phyloP scores from a whole-genome alignment of 2,888 invertebrate species.

The Cactoblastis cactorum region DNA sequence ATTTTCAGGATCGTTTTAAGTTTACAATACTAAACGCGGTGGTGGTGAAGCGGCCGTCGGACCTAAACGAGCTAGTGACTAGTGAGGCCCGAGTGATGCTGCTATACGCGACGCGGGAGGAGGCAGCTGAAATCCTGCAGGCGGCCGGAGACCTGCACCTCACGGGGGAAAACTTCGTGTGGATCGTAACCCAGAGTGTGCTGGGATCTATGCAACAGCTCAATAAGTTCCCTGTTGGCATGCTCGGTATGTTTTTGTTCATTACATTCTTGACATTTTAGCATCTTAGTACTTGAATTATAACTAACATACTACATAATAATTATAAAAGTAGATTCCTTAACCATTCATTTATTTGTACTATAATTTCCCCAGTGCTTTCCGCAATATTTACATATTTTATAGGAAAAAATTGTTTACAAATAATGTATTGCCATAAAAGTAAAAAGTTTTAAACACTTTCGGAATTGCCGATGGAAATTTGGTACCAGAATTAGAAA shows the following conservation, averaged over 20 bases:
- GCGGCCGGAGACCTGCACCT: constrained; percentile 87
- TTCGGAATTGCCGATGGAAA: too few relatives aligned
- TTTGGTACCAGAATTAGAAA: too few relatives aligned
- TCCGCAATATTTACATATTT: too few relatives aligned
- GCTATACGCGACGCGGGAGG: constrained; percentile 92
- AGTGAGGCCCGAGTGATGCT: constrained; percentile 96
- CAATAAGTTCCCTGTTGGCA: constrained; percentile 91
- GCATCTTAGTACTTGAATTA: too few relatives aligned
- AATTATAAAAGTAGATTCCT: too few relatives aligned
- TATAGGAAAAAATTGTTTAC: too few relatives aligned
- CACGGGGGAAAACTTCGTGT: constrained; percentile 95
- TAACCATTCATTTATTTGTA: too few relatives aligned
- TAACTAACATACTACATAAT: too few relatives aligned
- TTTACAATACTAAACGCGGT: constrained; percentile 93
- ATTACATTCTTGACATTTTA: too few relatives aligned
- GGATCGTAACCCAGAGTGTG: constrained; percentile 97
- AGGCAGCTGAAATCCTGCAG: constrained; percentile 89
- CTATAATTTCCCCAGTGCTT: too few relatives aligned
- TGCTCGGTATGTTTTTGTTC: constrained; percentile 85
- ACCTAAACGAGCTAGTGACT: constrained; percentile 89
- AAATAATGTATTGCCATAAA: too few relatives aligned
- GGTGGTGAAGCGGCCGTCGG: constrained; percentile 86
- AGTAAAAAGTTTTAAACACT: too few relatives aligned
- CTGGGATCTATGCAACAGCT: constrained; percentile 87
- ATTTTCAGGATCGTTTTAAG: constrained; percentile 69